Conservation (phyloP, 2,888 invertebrate genomes). For the Ormyrus nitidulus region DNA sequence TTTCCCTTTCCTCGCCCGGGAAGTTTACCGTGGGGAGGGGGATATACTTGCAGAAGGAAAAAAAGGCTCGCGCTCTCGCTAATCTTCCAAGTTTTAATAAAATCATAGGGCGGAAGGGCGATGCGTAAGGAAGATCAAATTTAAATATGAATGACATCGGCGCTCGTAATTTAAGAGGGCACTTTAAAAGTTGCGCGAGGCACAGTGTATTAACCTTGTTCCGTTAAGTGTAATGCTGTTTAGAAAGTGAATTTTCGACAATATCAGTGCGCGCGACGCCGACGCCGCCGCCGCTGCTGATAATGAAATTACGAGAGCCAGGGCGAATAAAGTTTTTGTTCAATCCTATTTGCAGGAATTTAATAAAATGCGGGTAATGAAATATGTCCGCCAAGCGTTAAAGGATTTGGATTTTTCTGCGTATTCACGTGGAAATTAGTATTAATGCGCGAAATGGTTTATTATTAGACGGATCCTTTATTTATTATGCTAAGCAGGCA, state of each 20-base stretch:
- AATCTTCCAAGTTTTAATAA: slow-evolving; percentile 34
- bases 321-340: background rate
- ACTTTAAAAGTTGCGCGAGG: slow-evolving; percentile 26
- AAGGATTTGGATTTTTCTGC: too few relatives aligned
- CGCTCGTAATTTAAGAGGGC: slow-evolving; percentile 22
- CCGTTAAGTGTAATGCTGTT: slow-evolving; percentile 8
- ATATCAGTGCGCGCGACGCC: background rate
- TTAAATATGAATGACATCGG: slow-evolving; percentile 37
- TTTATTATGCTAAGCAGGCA: too few relatives aligned
- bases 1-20: background rate
- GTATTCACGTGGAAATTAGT: too few relatives aligned
- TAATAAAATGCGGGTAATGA: background rate
- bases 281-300: background rate
- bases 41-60: background rate
- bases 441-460: too few relatives aligned
- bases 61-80: background rate
- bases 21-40: background rate
- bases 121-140: slow-evolving; percentile 14
- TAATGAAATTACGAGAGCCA: background rate
- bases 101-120: background rate
- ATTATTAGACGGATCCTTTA: too few relatives aligned
- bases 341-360: slow-evolving; percentile 15
- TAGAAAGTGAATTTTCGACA: slow-evolving; percentile 18
- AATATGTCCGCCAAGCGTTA: too few relatives aligned
- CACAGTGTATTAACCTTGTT: slow-evolving; percentile 21